Conservation (phyloP, 2,113 vertebrate genomes). For the Castor canadensis region DNA sequence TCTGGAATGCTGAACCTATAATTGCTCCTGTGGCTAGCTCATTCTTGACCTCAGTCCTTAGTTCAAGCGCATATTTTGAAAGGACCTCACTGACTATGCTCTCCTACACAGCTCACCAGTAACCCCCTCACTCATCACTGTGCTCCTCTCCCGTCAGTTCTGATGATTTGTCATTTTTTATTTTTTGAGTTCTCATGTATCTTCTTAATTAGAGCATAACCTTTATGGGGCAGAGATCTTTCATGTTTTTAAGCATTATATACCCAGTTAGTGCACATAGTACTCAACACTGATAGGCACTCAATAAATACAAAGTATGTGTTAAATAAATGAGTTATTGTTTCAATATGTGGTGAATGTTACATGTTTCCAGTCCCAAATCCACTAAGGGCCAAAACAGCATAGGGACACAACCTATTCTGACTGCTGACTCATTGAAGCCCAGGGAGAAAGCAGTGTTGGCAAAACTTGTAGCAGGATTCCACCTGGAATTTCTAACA, state of each 20-base stretch:
- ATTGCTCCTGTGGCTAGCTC: neutral
- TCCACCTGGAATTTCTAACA: neutral
- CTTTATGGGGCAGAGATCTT: neutral
- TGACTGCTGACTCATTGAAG: neutral
- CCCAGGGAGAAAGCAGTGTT: too few species aligned
- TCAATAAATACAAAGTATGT: neutral
- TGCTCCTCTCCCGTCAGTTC: neutral
- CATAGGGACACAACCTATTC: too few species aligned
- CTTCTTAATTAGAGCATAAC: neutral
- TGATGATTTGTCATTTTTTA: neutral
- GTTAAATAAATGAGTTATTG: neutral
- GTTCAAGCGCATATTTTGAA: neutral
- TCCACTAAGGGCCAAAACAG: neutral
- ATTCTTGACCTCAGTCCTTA: neutral
- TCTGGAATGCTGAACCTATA: neutral
- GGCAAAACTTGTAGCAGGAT: neutral
- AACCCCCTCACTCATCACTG: neutral
- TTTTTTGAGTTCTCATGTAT: neutral
- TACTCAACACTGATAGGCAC: neutral
- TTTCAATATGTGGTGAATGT: neutral
- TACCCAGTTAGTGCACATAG: neutral
- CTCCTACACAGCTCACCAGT: neutral
- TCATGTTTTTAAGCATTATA: neutral
- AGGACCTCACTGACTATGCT: neutral
- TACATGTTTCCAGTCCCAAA: neutral